Evolutionary conservation across 2,888 invertebrate genomes (phyloP), one percentile per base, ranked within the genome.

Genomic region (Matsumyia berberina): DNA sequence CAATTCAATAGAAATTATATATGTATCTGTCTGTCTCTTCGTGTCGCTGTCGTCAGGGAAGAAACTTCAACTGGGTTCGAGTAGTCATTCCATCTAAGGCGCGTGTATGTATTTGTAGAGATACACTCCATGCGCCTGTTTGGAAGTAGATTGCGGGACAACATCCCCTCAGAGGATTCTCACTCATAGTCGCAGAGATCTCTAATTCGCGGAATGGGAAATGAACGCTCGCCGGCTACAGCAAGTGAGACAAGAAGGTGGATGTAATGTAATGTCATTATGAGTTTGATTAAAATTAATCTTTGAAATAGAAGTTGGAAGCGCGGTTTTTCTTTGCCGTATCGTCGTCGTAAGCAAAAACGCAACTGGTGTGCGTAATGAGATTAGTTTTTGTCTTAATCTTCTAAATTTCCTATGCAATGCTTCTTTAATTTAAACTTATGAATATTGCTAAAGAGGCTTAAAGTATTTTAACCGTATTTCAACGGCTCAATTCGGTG

Each of bases 261-360:
- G 42, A 39, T 67, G 49, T 77, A 60, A 69, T 53, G 77, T 69
- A 62, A 69, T 69, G 67, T 60, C 53, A 78, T 78, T 70, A 78
- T 51, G 69, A 62, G 53, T 78, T 46, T 78, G 69, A 69, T 77
- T 60, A 67, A 77, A 77, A 77, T 69, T 55, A 69, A 69, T 77
- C 60, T 53, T 55, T 60, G 8, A 62, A 69, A 69, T 69, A 69
- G n/a, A 69, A 55, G 58, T 33, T 42, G 46, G 33, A 58, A 60
- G 31, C 24, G 51, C 60, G 76, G 33, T 69, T 53, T 62, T 69
- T 37, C 35, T 39, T 35, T 51, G 42, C 35, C 19, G 58, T 4
- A 35, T 67, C 15, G 24, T 9, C 44, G 42, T 31, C 46, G 24
- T n/a, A n/a, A n/a, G n/a, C n/a, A n/a, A n/a, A 58, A 39, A 19